Base-by-base conservation (phyloP, 2,113 vertebrate genomes). In the Pachypanchax playfairii region DNA sequence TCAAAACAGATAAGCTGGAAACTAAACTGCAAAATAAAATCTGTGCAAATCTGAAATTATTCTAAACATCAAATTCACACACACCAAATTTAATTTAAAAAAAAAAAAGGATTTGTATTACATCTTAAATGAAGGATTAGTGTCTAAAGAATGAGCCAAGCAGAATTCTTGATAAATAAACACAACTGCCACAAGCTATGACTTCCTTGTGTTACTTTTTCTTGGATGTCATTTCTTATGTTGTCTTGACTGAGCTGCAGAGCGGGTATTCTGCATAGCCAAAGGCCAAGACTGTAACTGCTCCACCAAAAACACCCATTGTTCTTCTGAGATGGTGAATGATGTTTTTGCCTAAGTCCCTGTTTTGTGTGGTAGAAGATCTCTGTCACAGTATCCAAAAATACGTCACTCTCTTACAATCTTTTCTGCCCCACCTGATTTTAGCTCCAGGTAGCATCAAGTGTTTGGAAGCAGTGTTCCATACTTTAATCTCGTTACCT, bases 341-440 rank as follows among this genome's bases (percentile, higher is more conserved):
- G 7, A 14, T 76, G 43, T 72, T 73, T 65, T 51, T 68, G 38
- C 64, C 48, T 68, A 79, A 83, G 41, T 65, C 72, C 85, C 77
- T 46, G 53, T 24, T 51, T 7, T 7, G 6, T 3, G 84, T 75
- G 47, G 79, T 53, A 75, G 63, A 57, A 55, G 66, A 75, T 51
- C 73, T 88, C 79, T 82, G 85, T 88, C 63, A 88, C 67, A 51
- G 18, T 80, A 85, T 82, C 68, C 58, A 58, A 8, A 17, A 18
- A 68, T 77, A 70, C 18, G 56, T 85, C 87, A 86, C 48, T 39
- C 42, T 18, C 52, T 48, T 52, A 50, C 24, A 43, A 26, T 56
- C n/a, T 61, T 47, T 48, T 42, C 25, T 15, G 15, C 65, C 39
- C 18, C 1, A 7, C 2, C 17, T 55, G 22, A 58, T 13, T 58